A percentile compares a stretch with the other conserved stretches of the same genome.
Conservation (phyloP, 2,113 vertebrate species). For the Melierax canorus region DNA sequence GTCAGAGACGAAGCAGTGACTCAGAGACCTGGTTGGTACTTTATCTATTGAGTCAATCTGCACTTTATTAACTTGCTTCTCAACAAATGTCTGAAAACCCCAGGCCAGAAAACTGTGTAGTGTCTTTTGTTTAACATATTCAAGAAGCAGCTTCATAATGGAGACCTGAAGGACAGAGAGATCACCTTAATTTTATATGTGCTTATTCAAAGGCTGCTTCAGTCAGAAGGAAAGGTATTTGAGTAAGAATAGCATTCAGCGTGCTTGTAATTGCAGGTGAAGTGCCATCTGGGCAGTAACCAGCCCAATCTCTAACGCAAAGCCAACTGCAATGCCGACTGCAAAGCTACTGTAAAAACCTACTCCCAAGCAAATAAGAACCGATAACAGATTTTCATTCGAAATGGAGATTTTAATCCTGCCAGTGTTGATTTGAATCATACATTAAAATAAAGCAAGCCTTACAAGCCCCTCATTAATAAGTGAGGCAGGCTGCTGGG, state of each 20-base stretch:
- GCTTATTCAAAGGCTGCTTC: neutral
- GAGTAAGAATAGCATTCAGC: neutral
- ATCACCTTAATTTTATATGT: neutral
- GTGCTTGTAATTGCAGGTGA: neutral
- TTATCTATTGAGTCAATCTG: neutral
- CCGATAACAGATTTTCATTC: neutral
- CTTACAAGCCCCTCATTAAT: slow-evolving; percentile 2
- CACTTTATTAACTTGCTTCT: neutral
- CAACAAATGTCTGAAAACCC: neutral
- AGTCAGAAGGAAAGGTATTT: neutral
- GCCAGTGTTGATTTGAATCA: neutral
- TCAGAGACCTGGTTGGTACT: neutral
- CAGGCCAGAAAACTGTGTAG: neutral
- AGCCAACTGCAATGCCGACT: neutral
- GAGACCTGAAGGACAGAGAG: neutral
- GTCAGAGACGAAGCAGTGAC: neutral
- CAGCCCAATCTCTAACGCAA: neutral
- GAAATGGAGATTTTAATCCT: neutral
- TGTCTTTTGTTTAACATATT: neutral
- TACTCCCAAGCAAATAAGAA: neutral
- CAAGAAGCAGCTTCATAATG: neutral
- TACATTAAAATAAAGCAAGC: neutral
- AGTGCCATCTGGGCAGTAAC: neutral
- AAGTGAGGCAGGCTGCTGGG: neutral
- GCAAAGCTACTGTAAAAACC: neutral